Percentiles rank a stretch among this genome's conserved stretches.
These are phyloP conservation scores for Myopa testacea DNA, from an alignment of 2,888 invertebrate species.

Conservation along the genomic window DNA sequence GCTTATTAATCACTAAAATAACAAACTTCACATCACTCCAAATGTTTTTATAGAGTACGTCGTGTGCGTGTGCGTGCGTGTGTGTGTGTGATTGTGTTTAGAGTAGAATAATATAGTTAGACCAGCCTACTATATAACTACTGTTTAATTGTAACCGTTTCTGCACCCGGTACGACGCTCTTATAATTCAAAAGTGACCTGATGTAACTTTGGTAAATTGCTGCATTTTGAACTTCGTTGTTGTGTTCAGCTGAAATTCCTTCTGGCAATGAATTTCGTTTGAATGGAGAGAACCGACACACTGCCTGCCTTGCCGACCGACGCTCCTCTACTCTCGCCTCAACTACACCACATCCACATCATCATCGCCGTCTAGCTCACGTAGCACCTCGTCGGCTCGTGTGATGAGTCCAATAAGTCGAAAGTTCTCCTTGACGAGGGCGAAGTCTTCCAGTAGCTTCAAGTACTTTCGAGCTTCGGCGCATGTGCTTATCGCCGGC, in stretches of 20 bases:
- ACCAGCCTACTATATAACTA: too few relatives aligned
- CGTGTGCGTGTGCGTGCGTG: too few relatives aligned
- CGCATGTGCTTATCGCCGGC: constrained; percentile 52
- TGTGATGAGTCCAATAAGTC: constrained; percentile 63
- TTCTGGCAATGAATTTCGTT: too few relatives aligned
- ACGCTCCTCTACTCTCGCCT: not conserved
- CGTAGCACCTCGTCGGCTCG: constrained; percentile 63
- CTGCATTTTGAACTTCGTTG: not conserved
- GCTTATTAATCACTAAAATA: too few relatives aligned
- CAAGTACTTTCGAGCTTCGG: constrained; percentile 62
- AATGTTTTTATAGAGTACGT: too few relatives aligned
- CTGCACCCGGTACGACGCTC: too few relatives aligned
- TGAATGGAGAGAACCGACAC: too few relatives aligned
- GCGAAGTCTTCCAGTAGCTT: constrained; percentile 64
- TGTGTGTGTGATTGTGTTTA: too few relatives aligned
- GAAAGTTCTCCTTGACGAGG: constrained; percentile 60
- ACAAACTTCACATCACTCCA: too few relatives aligned
- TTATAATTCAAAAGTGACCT: not conserved
- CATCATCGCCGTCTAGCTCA: constrained; percentile 57
- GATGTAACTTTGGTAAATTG: not conserved
- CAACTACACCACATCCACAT: constrained; percentile 49
- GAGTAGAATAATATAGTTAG: too few relatives aligned
- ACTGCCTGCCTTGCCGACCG: too few relatives aligned
- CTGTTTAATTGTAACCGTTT: too few relatives aligned
- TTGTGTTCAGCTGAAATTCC: not conserved